Base-by-base conservation (phyloP, 2,888 invertebrate genomes). In the Linnaemya tessellans region DNA sequence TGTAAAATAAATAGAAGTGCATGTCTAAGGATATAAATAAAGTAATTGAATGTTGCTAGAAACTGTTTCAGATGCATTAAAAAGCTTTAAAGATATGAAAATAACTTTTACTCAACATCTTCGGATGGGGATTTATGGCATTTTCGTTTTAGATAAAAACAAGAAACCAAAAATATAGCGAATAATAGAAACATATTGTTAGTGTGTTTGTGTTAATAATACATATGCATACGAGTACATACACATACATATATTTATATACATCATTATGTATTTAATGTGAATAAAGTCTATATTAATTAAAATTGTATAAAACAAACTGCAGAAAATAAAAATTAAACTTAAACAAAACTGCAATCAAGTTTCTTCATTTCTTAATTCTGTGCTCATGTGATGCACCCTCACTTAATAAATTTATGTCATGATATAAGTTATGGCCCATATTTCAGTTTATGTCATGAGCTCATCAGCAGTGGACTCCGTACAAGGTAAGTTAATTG, bases 221-320 rank as follows among this genome's bases (percentile, higher is more conserved):
- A 30, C 30, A 30, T 30, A 30, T 5, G 5, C 5, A 30, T 30
- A 30, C 30, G n/a, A n/a, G n/a, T n/a, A n/a, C n/a, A n/a, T n/a
- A 30, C 5, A 30, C 30, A 30, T 5, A 2, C 30, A 30, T 30
- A 30, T 22, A 67, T 7, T 18, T 25, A 22, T 7, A 41, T 41
- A 41, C 51, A 73, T 38, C 2, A n/a, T 49, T 38, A 38, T 51
- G 10, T 58, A 38, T 60, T 62, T 22, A 62, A 15, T 74, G 73
- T 74, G 73, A 49, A 74, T 62, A 62, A 49, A 9, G 35, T 18
- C 15, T 46, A 62, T 38, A 74, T n/a, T 15, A 20, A 46, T 10
- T 46, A 41, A 20, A 70, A 70, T 35, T 74, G 62, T 62, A 62
- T 74, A 74, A 43, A 56, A 25, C 11, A 43, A 56, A n/a, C 60